phyloP scores from a whole-genome alignment of 2,888 invertebrate species.

The Coelinius sp. region DNA sequence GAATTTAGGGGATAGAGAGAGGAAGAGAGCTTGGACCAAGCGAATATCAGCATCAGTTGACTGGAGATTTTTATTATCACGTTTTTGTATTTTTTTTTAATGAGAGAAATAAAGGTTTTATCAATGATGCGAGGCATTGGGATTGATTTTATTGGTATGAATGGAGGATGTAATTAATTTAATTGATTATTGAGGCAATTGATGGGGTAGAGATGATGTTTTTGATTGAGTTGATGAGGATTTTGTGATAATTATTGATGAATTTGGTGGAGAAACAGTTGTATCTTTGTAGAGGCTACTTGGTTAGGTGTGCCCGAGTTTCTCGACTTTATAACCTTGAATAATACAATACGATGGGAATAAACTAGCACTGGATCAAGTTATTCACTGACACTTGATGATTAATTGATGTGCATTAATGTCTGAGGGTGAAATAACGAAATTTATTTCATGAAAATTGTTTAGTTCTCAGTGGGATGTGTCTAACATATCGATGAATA shows the following conservation, averaged over 20 bases:
- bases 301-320: slow-evolving; percentile 50
- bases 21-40: background rate
- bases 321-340: slow-evolving; percentile 7
- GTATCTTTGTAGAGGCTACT: slow-evolving; percentile 38
- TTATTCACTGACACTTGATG: background rate
- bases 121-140: background rate
- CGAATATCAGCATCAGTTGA: background rate
- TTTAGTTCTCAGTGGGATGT: background rate
- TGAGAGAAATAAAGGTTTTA: background rate
- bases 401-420: background rate
- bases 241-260: background rate
- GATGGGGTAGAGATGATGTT: background rate
- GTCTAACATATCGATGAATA: background rate
- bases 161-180: no score
- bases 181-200: background rate
- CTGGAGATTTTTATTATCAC: background rate
- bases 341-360: background rate
- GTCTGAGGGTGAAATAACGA: background rate
- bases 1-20: no score
- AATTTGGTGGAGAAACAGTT: background rate
- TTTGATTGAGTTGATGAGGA: background rate
- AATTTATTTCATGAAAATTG: background rate
- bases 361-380: background rate
- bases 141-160: background rate
- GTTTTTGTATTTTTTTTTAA: background rate